Evolutionary conservation across 2,797 vertebrate species (phyloP), one percentile per base, ranked within the genome.

Genomic region (Bryconaethiops microstoma): DNA sequence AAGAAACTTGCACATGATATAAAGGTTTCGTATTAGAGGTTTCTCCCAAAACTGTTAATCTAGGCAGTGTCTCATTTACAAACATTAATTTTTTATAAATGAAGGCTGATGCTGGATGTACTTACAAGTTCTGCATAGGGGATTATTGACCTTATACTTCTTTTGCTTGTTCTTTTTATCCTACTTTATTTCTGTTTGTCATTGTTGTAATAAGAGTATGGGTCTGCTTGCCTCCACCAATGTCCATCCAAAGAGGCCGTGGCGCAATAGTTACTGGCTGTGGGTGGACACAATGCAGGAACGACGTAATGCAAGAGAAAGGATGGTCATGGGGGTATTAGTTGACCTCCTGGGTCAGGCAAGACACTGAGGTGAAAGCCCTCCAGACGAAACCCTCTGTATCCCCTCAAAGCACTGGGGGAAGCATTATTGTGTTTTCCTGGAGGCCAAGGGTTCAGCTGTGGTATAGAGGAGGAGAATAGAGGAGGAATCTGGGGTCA

Each of bases 301-400:
- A 63, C 68, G 25, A 71, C 0, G 67, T 75, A 60, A 76, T 83
- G 45, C 17, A 7, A 84, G 74, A 78, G 45, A 81, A 29, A 29
- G 85, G 88, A 73, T 16, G 45, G 88, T 89, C 10, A 35, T 7
- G 60, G 25, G 54, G 62, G 70, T 10, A 16, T 70, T 82, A 80
- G 54, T 48, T 91, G 92, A 93, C 93, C 93, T 90, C 87, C 80
- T 2, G 76, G 92, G 92, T 93, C 91, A 93, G 87, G 90, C 81
- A 83, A 86, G 84, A 90, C 84, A 87, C 86, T 84, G 84, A 86
- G 89, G 91, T 91, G 90, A 93, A 93, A 92, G 91, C 86, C 86
- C 86, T 72, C 29, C 40, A 45, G 54, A 25, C 45, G 64, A 83
- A 80, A 76, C 67, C 75, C 74, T 64, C 85, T 76, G 21, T 86